Base-by-base conservation (phyloP, 2,888 invertebrate genomes). In the Boloria euphrosyne region DNA sequence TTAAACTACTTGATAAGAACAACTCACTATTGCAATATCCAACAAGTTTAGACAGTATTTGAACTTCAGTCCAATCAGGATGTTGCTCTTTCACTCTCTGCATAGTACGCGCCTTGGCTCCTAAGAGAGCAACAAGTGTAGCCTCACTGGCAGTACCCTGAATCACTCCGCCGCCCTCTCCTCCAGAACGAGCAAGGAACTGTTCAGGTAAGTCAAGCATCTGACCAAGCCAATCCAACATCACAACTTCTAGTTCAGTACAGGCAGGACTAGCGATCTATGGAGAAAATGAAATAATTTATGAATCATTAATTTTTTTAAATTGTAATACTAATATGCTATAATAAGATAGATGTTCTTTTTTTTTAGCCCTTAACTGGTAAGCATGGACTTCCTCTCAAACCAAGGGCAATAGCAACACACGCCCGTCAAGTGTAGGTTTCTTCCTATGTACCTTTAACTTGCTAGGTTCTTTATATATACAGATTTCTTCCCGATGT, bases 121-220 rank as follows among this genome's bases (percentile, higher is more conserved):
- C 98, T n/a, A 98, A 92, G 13, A 99, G 92, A 0, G 97, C 97
- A 1, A 99, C 97, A 62, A 98, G 90, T 0, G 98, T 98, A 5
- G 98, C 97, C 84, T 99, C 98, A 81, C 98, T 98, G 46, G 98
- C 98, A 0, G 98, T 98, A 62, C 98, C 97, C 93, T 98, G 95
- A 74, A 98, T 97, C 10, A 98, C 97, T 13, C 97, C 97, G n/a
- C 96, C 96, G 2, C 96, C 97, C 65, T 96, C 97, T 66, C 96
- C 96, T 0, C 97, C 97, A 0, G 96, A 95, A 71, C 95, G 94
- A 1, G 97, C 96, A 58, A 98, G 90, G 87, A 98, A 98, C 74
- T 95, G 94, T 17, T 95, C 93, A 0, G 99, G 98, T 5, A 99
- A 92, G 0, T 96, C 95, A 63, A 99, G 82, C 96, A 98, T 96